phyloP scores from a whole-genome alignment of 53 echinoderm and acorn worm genomes.

The Holothuria leucospilota region DNA sequence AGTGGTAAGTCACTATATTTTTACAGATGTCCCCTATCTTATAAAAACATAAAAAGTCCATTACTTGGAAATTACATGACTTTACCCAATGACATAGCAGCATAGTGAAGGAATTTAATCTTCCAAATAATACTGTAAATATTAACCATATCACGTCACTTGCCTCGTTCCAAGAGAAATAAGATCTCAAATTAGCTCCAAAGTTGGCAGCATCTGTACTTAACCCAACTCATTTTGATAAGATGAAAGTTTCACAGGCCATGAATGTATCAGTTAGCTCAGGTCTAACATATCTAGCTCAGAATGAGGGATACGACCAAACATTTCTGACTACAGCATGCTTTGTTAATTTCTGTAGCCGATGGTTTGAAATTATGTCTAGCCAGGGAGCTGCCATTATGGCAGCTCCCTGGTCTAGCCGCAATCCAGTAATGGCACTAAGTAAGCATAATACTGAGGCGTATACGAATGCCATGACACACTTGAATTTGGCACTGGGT shows the following conservation, averaged over 20 bases:
- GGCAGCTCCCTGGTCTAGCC: too few species aligned
- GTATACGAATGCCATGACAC: not conserved
- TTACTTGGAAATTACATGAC: not conserved
- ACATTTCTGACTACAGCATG: conserved; percentile 35
- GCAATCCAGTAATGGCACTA: conserved; percentile 34
- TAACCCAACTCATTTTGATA: conserved; percentile 36
- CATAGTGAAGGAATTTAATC: not conserved
- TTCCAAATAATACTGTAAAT: conserved; percentile 5
- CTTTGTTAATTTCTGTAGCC: conserved; percentile 1
- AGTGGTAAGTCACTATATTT: not conserved
- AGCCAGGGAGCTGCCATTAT: too few species aligned
- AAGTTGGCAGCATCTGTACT: conserved; percentile 38
- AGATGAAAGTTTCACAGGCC: conserved; percentile 16
- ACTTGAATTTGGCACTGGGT: conserved; percentile 1
- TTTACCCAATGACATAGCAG: not conserved
- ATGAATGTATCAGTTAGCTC: too few species aligned
- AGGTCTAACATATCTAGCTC: too few species aligned
- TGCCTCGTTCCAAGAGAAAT: conserved; percentile 51
- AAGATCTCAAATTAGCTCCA: conserved; percentile 67
- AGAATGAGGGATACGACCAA: conserved; percentile 7
- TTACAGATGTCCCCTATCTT: conserved; percentile 44
- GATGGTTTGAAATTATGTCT: conserved; percentile 33
- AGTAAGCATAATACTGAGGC: not conserved
- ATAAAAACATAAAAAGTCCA: conserved; percentile 71
- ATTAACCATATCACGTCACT: conserved; percentile 51